These are phyloP conservation scores for Notiomystis cincta DNA, from an alignment of 2,113 vertebrate species.

Conservation along the genomic window DNA sequence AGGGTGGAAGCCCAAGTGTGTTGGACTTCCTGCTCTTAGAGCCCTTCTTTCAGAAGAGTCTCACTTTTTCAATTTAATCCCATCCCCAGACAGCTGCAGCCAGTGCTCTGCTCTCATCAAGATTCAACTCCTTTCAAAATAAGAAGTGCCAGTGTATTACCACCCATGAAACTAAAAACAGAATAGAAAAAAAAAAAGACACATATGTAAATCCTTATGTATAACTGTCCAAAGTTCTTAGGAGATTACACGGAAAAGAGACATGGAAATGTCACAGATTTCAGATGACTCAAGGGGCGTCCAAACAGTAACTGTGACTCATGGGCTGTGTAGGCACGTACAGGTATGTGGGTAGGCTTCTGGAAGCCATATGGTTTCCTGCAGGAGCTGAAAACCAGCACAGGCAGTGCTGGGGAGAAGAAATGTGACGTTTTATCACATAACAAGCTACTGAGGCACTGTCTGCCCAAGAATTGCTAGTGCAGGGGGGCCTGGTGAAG, in stretches of 20 bases:
- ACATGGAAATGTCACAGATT: constrained; percentile 41
- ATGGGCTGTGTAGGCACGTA: neutral
- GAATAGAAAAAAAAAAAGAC: neutral
- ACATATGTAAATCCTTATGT: neutral
- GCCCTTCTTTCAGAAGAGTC: neutral
- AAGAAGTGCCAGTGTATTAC: neutral
- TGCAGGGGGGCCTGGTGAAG: neutral
- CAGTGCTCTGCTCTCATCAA: neutral
- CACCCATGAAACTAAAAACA: neutral
- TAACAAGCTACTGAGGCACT: neutral
- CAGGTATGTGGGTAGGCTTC: constrained; percentile 34
- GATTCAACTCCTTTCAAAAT: neutral
- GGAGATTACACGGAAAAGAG: constrained; percentile 41
- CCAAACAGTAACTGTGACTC: constrained; percentile 65
- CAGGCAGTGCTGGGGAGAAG: neutral
- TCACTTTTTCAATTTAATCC: neutral
- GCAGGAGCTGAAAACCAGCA: constrained; percentile 31
- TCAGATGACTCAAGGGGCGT: constrained; percentile 61
- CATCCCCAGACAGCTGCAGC: neutral
- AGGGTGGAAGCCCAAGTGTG: neutral
- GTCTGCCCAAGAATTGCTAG: neutral
- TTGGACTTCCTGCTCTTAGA: neutral
- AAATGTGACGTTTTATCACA: neutral
- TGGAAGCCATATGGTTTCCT: constrained; percentile 54
- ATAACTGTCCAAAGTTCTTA: constrained; percentile 26